Conservation (phyloP, 1,140 invertebrate species). For the Zeugodacus cucurbitae region DNA sequence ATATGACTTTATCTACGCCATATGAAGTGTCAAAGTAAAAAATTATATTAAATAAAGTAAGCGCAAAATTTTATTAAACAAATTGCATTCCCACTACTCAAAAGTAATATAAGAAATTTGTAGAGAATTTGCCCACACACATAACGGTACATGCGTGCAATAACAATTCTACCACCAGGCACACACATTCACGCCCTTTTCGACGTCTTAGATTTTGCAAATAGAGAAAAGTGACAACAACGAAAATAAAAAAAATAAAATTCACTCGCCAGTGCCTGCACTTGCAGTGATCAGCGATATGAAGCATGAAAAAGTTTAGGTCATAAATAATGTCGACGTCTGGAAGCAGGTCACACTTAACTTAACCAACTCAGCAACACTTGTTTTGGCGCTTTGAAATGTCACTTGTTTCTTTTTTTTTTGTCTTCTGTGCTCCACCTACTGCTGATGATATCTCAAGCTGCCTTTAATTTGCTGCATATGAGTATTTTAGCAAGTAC, state of each 20-base stretch:
- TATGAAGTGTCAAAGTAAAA: not conserved
- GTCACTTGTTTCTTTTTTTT: not conserved
- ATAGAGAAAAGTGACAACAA: not conserved
- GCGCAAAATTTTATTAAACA: not conserved
- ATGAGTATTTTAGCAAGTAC: not conserved
- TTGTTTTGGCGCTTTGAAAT: slow-evolving; percentile 8
- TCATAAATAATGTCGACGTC: slow-evolving; percentile 46
- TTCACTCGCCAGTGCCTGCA: slow-evolving; percentile 19
- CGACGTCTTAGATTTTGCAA: not conserved
- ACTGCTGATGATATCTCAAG: not conserved
- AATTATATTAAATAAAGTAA: slow-evolving; percentile 33
- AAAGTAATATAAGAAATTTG: not conserved
- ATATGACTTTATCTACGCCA: not conserved
- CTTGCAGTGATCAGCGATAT: slow-evolving; percentile 32
- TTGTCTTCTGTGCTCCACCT: not conserved
- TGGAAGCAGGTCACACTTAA: slow-evolving; percentile 38
- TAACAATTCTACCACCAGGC: not conserved
- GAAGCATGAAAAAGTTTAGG: slow-evolving; percentile 44
- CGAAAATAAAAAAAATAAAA: not conserved
- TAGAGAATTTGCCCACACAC: not conserved
- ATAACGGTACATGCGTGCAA: not conserved
- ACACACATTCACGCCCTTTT: not conserved
- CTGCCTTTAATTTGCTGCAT: slow-evolving; percentile 1
- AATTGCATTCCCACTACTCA: not conserved
- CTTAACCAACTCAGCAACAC: slow-evolving; percentile 14